Base-by-base conservation (phyloP, 2,113 vertebrate species). In the Ibidorhyncha struthersii region DNA sequence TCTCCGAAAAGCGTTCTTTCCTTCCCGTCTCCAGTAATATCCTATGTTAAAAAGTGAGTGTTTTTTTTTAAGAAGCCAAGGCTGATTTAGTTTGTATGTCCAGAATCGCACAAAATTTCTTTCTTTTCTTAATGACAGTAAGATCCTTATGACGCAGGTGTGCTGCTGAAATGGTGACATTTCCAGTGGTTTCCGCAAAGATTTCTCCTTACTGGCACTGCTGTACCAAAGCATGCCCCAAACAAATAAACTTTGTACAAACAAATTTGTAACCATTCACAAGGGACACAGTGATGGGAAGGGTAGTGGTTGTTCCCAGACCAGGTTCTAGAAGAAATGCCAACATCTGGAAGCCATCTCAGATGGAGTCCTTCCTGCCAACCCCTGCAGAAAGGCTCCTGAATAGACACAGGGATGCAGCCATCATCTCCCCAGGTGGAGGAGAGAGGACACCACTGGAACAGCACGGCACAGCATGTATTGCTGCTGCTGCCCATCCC, bases 91-190 rank as follows among this genome's bases (percentile, higher is more conserved):
- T 59, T 91, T 21, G 4, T 43, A 55, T 8, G 27, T 52, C 32
- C 43, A 43, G 38, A 83, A 13, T 25, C 16, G 5, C 56, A 84
- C 95, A 96, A 96, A 97, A 81, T 89, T 84, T 97, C 91, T 94
- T 95, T 17, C 27, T 86, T 72, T 78, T 93, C 91, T 93, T 96
- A 97, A 92, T 7, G 47, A 89, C 81, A 96, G 56, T 78, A 93
- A 93, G 62, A 77, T 81, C 5, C 4, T 65, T 86, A 84, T 55
- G 93, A 96, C 9, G 6, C 80, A 96, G 93, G 93, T 92, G 81
- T 94, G 85, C 92, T 95, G 91, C 92, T 86, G 90, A 96, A 97
- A 96, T 52, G 55, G 87, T 59, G 82, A 90, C 52, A 4, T 93
- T 95, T 94, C 87, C 86, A 93, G 52, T 25, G 38, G 66, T 86